These are phyloP conservation scores for Aldrovandia affinis DNA, from an alignment of 2,797 vertebrate species.

Conservation along the genomic window DNA sequence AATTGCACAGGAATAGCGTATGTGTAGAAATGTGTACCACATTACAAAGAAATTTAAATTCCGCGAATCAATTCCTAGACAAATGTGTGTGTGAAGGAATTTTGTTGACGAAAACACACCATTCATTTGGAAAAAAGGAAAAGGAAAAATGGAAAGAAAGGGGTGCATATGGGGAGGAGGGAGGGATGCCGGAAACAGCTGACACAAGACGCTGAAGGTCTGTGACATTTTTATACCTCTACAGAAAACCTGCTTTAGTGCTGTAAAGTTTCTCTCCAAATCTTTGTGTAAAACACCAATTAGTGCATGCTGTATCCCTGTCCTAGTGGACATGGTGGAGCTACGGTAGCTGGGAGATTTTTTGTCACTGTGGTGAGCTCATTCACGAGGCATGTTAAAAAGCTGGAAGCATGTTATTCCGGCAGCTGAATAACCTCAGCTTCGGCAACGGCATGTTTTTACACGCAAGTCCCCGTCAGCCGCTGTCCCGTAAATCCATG, in stretches of 20 bases:
- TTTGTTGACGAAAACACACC: not conserved
- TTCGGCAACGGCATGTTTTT: constrained; percentile 27
- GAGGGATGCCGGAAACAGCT: not conserved
- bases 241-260: not conserved
- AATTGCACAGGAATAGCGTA: not conserved
- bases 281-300: not conserved
- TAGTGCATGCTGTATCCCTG: not conserved
- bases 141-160: not conserved
- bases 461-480: constrained; percentile 40
- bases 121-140: not conserved
- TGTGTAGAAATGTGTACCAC: not conserved
- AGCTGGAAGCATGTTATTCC: not conserved
- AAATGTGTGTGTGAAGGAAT: not conserved
- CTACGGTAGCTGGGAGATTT: constrained; percentile 3
- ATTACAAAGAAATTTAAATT: not conserved
- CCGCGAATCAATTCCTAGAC: not conserved
- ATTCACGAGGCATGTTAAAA: constrained; percentile 24
- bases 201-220: not conserved
- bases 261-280: not conserved
- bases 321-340: not conserved
- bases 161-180: not conserved
- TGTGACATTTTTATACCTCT: not conserved
- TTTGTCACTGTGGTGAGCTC: constrained; percentile 30
- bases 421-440: constrained; percentile 39
- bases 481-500: constrained; percentile 48